A percentile compares a stretch with the other conserved stretches of the same genome.
Evolutionary conservation across 2,888 invertebrate species (phyloP).

Genomic region (Lasioglossum pauxillum): DNA sequence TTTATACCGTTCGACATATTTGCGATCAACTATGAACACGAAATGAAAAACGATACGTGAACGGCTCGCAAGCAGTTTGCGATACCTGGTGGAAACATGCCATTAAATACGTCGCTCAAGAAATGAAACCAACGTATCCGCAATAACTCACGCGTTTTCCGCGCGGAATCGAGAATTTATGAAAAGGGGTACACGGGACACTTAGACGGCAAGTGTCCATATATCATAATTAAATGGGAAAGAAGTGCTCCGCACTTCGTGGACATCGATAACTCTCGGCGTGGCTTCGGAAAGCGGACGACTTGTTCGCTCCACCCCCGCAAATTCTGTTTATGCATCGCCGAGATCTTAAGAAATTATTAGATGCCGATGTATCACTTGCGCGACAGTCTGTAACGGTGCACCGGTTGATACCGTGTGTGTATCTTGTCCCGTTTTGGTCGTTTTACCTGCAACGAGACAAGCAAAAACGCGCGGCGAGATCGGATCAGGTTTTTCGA

Average conservation of each 20-base stretch:
- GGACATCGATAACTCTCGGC: conserved; percentile 65
- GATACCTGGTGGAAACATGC: background rate
- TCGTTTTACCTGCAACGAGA: conserved; percentile 1
- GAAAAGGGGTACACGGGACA: conserved; percentile 59
- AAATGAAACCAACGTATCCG: conserved; percentile 10
- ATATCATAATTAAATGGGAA: conserved; percentile 82
- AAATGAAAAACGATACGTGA: background rate
- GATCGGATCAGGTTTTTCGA: conserved; percentile 7
- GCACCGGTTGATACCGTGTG: conserved; percentile 1
- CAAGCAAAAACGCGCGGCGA: conserved; percentile 6
- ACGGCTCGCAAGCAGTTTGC: background rate
- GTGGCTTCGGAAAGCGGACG: conserved; percentile 65
- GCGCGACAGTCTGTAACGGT: conserved; percentile 36
- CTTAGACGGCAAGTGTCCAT: conserved; percentile 60
- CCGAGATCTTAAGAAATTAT: conserved; percentile 60
- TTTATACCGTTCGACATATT: background rate
- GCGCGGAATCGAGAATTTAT: conserved; percentile 55
- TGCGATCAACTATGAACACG: background rate
- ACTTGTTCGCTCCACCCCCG: conserved; percentile 70
- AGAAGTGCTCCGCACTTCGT: conserved; percentile 71
- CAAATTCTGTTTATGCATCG: conserved; percentile 65
- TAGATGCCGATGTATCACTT: conserved; percentile 39
- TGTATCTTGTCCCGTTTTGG: background rate
- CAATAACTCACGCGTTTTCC: conserved; percentile 50
- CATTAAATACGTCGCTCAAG: conserved; percentile 4